Evolutionary conservation across 2,888 invertebrate genomes (phyloP), one percentile per base, ranked within the genome.

Genomic region (Amphipoea oculea): DNA sequence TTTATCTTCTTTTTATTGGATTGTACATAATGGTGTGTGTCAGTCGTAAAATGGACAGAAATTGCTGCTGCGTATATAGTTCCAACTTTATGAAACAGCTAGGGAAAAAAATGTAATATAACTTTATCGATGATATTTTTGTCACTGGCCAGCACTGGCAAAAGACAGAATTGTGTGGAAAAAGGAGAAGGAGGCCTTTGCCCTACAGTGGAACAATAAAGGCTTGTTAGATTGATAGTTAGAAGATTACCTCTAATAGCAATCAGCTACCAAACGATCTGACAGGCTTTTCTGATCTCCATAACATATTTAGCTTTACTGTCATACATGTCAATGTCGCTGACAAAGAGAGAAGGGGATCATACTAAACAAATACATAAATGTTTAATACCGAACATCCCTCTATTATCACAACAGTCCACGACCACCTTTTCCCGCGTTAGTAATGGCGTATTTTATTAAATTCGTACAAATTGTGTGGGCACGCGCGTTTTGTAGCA

Each of bases 381-480:
- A 23, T 40, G 5, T 11, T 62, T 9, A 20, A 36, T 20, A 6
- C 4, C 63, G 23, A 40, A 54, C 67, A 57, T 45, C n/a, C 7
- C 17, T 48, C 40, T 1, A n/a, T 20, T 17, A 51, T n/a, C 60
- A 71, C 71, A 57, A 2, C 70, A 86, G 57, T 76, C 17, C 0
- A 68, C 66, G 20, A 4, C 20, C 17, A 76, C 73, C 74, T 72
- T 81, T 80, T 4, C 48, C 48, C 68, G 42, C 60, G 73, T 81
- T 73, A 84, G 68, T 80, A 89, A 85, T 87, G 73, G 36, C 78
- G 62, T 84, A 79, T 86, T 88, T 89, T 82, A 88, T 88, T 88
- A 89, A 88, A 88, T 86, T 88, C 77, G 62, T 78, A 81, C 82
- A 85, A 88, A 89, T 82, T 81, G 75, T 75, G 76, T 82, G 88